A percentile compares a stretch with the other conserved stretches of the same genome.
Evolutionary conservation across 1,140 invertebrate genomes (phyloP).

Genomic region (Saccostrea cuccullata): DNA sequence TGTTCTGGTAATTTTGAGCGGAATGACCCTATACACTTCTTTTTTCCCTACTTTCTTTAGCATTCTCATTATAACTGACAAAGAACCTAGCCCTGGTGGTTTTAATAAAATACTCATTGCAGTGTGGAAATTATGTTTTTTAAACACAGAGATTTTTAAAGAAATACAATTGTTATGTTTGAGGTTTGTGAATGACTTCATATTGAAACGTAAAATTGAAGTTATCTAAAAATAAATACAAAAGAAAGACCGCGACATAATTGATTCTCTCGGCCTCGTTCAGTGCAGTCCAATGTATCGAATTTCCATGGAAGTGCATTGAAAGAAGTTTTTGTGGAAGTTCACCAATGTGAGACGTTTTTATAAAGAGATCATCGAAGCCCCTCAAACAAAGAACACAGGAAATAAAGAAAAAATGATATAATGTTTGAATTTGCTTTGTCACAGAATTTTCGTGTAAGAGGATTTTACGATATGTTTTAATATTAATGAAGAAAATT

Average conservation of each 20-base stretch:
- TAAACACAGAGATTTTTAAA: background rate
- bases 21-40: background rate
- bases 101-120: background rate
- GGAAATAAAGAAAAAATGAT: conserved; percentile 4
- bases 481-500: conserved; percentile 2
- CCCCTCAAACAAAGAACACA: background rate
- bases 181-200: too few species aligned
- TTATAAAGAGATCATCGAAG: background rate
- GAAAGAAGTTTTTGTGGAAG: background rate
- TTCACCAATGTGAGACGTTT: background rate
- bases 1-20: background rate
- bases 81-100: background rate
- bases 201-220: background rate
- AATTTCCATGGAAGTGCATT: background rate
- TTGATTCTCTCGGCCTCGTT: background rate
- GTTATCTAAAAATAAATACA: background rate
- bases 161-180: background rate
- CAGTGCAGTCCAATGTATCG: background rate
- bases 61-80: background rate
- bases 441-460: background rate
- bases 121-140: background rate
- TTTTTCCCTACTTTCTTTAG: background rate
- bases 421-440: background rate
- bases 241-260: background rate
- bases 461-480: background rate